Evolutionary conservation across 2,797 vertebrate species (phyloP).

Genomic region (Falco biarmicus): DNA sequence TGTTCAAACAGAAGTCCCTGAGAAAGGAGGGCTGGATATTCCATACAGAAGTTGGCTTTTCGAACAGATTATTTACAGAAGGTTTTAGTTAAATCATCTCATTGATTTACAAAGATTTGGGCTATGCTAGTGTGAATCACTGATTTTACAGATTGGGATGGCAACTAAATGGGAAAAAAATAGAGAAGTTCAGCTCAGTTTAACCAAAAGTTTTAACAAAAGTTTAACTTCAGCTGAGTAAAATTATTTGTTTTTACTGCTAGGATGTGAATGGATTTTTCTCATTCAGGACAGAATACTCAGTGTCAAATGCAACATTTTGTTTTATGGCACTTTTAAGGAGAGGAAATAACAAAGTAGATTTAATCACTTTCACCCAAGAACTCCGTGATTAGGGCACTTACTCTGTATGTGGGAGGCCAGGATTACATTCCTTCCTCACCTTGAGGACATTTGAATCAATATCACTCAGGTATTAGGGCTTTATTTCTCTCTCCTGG

Average conservation of each 20-base stretch:
- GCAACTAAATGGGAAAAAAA: neutral
- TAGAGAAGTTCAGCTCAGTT: neutral
- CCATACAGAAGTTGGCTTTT: neutral
- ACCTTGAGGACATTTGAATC: conserved; percentile 3
- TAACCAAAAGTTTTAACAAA: neutral
- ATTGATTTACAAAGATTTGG: neutral
- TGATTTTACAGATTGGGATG: neutral
- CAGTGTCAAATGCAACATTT: neutral
- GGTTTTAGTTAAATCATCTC: neutral
- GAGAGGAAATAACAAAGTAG: neutral
- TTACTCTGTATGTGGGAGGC: neutral
- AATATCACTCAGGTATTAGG: neutral
- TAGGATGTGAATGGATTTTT: neutral
- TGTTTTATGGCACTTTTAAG: neutral
- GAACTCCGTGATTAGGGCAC: neutral
- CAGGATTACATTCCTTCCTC: neutral
- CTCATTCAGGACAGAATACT: neutral
- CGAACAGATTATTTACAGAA: conserved; percentile 1
- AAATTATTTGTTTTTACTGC: neutral
- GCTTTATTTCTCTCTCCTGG: neutral
- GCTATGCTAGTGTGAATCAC: neutral
- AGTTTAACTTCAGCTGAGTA: neutral
- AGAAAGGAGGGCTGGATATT: conserved; percentile 10
- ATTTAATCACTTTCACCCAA: neutral
- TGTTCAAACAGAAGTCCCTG: neutral